Percentiles rank a stretch among this genome's conserved stretches.
Conservation (phyloP, 2,113 vertebrate species). For the Charadrius vociferus region DNA sequence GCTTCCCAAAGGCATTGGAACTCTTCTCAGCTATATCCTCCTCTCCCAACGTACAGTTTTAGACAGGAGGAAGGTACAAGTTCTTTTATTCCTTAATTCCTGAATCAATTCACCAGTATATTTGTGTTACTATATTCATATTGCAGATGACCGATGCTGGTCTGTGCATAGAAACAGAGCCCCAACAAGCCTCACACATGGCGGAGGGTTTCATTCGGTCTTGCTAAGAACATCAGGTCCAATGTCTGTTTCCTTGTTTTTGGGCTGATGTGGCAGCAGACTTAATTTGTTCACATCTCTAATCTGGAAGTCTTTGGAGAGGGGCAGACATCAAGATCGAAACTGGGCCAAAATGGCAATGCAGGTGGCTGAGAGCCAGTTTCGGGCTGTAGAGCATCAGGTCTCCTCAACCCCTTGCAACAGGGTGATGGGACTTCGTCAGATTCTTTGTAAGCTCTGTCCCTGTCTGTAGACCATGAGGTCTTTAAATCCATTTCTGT, state of each 20-base stretch:
- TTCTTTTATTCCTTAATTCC: not conserved
- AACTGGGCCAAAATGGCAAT: not conserved
- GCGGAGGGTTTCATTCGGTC: not conserved
- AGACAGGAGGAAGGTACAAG: not conserved
- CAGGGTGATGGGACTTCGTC: accelerated
- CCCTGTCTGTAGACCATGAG: not conserved
- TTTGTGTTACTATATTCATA: not conserved
- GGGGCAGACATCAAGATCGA: not conserved
- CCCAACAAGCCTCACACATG: not conserved
- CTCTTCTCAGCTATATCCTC: not conserved
- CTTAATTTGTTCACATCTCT: not conserved
- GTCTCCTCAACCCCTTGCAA: not conserved
- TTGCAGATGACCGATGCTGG: not conserved
- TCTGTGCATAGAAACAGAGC: not conserved
- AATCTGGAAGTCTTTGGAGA: not conserved
- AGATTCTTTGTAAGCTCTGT: not conserved
- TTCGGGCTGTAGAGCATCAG: not conserved
- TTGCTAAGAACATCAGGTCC: not conserved
- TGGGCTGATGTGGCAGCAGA: not conserved
- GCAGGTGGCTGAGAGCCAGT: not conserved
- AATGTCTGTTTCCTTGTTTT: not conserved
- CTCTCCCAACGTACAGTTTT: not conserved
- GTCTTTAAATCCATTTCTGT: not conserved
- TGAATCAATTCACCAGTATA: not conserved
- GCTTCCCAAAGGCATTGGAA: not conserved